Conservation (phyloP, 2,888 invertebrate genomes). For the Urechis unicinctus region DNA sequence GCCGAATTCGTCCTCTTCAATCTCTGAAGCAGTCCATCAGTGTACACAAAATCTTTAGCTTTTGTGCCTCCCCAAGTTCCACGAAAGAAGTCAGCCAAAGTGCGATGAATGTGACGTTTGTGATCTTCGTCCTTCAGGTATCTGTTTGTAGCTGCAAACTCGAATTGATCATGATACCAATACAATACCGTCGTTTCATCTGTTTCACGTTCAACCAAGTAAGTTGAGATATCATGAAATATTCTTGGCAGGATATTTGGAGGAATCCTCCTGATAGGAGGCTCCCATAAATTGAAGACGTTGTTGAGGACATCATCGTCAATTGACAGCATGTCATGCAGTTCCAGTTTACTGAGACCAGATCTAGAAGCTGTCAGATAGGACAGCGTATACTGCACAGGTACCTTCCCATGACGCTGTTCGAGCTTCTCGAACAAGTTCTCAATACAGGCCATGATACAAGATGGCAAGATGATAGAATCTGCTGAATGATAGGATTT, state of each 20-base stretch:
- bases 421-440: constrained; percentile 15
- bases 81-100: constrained; percentile 18
- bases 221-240: constrained; percentile 11
- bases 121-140: constrained; percentile 11
- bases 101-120: constrained; percentile 13
- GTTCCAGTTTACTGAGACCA: constrained; percentile 15
- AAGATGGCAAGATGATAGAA: constrained; percentile 2
- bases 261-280: constrained; percentile 15
- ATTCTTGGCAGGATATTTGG: constrained; percentile 11
- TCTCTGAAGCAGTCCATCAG: constrained; percentile 3
- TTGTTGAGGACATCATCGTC: constrained; percentile 15
- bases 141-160: constrained; percentile 12
- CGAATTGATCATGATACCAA: constrained; percentile 17
- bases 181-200: constrained; percentile 14
- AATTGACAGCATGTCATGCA: constrained; percentile 14
- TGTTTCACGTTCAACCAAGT: constrained; percentile 11
- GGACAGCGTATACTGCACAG: constrained; percentile 14
- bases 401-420: constrained; percentile 12
- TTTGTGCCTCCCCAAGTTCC: constrained; percentile 17
- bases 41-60: constrained; percentile 12
- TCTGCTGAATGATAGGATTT: constrained; percentile 12
- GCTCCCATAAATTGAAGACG: constrained; percentile 14
- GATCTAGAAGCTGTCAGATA: constrained; percentile 17
- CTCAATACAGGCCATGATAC: constrained; percentile 11
- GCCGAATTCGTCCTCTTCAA: neutral